Evolutionary conservation across 2,113 vertebrate genomes (phyloP).

Genomic region (Rallus limicola): DNA sequence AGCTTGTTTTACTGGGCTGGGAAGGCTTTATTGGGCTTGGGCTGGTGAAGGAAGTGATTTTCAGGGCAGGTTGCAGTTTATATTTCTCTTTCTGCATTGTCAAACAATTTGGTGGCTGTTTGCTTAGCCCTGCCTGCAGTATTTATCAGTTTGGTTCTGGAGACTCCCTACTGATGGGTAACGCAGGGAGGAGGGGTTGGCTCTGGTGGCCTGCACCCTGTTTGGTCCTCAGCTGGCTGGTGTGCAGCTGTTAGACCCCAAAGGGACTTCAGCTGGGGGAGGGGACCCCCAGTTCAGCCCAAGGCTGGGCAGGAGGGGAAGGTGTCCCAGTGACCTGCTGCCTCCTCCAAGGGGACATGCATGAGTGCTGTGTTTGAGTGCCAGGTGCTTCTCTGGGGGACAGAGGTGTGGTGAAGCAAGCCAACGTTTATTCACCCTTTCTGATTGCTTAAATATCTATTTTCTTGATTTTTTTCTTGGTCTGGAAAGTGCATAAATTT

Average conservation of each 20-base stretch:
- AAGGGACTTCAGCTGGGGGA: neutral
- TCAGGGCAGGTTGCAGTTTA: neutral
- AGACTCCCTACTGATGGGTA: neutral
- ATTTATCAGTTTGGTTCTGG: neutral
- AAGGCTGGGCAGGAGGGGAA: neutral
- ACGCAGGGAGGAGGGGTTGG: neutral
- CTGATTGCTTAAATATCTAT: neutral
- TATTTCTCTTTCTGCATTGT: neutral
- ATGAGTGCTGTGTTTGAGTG: neutral
- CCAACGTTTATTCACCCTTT: neutral
- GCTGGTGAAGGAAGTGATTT: neutral
- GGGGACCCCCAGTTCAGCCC: neutral
- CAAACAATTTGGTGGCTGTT: neutral
- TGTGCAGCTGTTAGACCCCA: neutral
- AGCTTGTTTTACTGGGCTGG: neutral
- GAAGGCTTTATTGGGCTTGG: neutral
- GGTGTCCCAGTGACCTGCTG: neutral
- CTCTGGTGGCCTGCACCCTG: neutral
- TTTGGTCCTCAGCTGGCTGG: conserved; percentile 2
- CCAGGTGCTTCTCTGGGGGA: neutral
- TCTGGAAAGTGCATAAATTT: neutral
- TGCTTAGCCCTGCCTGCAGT: neutral
- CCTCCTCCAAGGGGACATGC: neutral
- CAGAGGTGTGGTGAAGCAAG: neutral
- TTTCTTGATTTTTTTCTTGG: neutral